phyloP scores from a whole-genome alignment of 2,113 vertebrate species.

The Eublepharis macularius region DNA sequence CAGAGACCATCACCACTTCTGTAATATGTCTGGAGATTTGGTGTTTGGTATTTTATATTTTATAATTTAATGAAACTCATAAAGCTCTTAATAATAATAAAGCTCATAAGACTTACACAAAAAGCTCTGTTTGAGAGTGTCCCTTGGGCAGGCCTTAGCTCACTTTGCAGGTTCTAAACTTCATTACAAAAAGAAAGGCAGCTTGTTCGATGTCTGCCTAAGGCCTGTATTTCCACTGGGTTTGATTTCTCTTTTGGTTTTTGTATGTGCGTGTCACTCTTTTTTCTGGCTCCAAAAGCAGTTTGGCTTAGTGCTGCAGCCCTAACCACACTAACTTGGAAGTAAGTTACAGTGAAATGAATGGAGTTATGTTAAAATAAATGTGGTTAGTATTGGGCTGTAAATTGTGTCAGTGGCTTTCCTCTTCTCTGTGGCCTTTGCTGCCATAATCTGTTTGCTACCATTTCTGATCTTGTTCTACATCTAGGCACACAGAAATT shows the following conservation, averaged over 20 bases:
- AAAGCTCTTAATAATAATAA: conserved; percentile 55
- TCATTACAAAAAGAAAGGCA: neutral
- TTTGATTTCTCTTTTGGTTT: neutral
- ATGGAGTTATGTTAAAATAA: neutral
- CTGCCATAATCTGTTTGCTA: neutral
- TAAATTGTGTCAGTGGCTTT: rapidly evolving
- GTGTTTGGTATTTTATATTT: conserved; percentile 23
- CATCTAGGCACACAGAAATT: neutral
- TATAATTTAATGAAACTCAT: conserved; percentile 34
- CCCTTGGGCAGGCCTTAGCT: neutral
- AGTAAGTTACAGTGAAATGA: conserved; percentile 1
- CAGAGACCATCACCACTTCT: neutral
- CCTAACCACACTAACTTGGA: neutral
- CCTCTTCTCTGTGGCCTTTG: neutral
- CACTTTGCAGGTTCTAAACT: conserved; percentile 6
- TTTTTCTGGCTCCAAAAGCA: neutral
- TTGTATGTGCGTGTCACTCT: neutral
- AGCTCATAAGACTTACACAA: conserved; percentile 38
- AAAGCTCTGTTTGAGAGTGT: rapidly evolving
- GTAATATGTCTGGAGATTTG: neutral
- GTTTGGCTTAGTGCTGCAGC: rapidly evolving
- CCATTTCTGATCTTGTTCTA: neutral
- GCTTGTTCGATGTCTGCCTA: conserved; percentile 11
- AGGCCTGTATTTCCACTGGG: neutral
- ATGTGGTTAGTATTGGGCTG: rapidly evolving